Percentiles rank a stretch among this genome's conserved stretches.
Evolutionary conservation across 2,113 vertebrate genomes (phyloP).

Genomic region (Lagopus leucura): DNA sequence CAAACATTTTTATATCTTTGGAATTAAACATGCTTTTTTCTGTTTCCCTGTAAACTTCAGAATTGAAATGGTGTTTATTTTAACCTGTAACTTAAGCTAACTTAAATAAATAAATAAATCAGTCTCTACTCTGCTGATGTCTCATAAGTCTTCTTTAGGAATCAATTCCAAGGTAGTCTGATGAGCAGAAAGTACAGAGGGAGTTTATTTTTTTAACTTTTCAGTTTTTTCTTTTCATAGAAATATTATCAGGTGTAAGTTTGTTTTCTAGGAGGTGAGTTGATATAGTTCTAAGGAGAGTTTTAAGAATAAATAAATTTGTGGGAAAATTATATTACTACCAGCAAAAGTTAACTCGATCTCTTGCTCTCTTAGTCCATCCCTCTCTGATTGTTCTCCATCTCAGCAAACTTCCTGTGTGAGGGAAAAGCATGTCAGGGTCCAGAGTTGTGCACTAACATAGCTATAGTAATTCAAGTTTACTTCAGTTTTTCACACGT

Average conservation of each 20-base stretch:
- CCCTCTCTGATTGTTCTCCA: neutral
- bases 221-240: neutral
- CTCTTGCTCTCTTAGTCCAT: neutral
- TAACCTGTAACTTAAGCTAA: neutral
- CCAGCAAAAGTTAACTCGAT: neutral
- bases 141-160: neutral
- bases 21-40: neutral
- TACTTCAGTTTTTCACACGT: neutral
- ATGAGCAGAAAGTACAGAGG: neutral
- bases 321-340: neutral
- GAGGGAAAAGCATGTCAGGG: accelerated
- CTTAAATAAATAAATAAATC: neutral
- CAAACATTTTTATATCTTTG: neutral
- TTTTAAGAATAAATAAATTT: neutral
- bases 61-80: neutral
- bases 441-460: neutral
- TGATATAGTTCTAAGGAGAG: neutral
- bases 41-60: neutral
- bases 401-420: neutral
- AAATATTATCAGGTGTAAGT: neutral
- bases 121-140: neutral
- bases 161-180: neutral
- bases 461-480: neutral
- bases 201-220: neutral
- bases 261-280: neutral